These are phyloP conservation scores for Pyrrhosoma nymphula DNA, from an alignment of 2,888 invertebrate genomes.

Conservation along the genomic window DNA sequence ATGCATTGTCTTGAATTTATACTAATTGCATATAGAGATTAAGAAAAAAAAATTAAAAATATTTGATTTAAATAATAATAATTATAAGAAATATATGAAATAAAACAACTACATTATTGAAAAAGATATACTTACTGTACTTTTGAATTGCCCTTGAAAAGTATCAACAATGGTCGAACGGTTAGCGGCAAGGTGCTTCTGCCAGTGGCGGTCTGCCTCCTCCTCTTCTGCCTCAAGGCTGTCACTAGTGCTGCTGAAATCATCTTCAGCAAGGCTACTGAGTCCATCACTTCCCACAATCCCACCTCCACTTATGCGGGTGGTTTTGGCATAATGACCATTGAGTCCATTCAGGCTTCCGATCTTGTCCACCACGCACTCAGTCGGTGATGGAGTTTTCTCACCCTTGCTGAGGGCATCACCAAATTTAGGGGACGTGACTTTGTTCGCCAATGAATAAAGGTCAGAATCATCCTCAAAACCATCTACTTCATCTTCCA, in stretches of 20 bases:
- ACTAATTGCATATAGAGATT: too few species aligned
- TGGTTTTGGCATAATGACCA: conserved; percentile 75
- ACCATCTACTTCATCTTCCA: conserved; percentile 20
- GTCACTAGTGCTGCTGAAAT: conserved; percentile 73
- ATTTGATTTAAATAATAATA: background rate
- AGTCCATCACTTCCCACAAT: conserved; percentile 75
- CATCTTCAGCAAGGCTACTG: conserved; percentile 73
- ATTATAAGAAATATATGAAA: background rate
- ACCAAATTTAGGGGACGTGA: background rate
- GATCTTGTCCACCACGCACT: conserved; percentile 50
- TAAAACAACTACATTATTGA: too few species aligned
- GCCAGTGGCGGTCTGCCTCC: conserved; percentile 81
- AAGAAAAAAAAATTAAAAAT: too few species aligned
- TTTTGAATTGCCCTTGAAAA: conserved; percentile 84
- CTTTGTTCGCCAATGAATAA: background rate
- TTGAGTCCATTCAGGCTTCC: conserved; percentile 68
- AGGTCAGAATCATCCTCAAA: background rate
- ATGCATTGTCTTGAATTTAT: too few species aligned
- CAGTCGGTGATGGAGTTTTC: conserved; percentile 33
- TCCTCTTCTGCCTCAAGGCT: conserved; percentile 75
- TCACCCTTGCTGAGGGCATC: background rate
- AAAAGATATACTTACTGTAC: conserved; percentile 79
- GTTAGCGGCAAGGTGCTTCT: conserved; percentile 80
- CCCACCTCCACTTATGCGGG: conserved; percentile 76
- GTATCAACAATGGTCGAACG: conserved; percentile 82